Conservation (phyloP, 2,797 vertebrate species). For the Anolis apletophallus region DNA sequence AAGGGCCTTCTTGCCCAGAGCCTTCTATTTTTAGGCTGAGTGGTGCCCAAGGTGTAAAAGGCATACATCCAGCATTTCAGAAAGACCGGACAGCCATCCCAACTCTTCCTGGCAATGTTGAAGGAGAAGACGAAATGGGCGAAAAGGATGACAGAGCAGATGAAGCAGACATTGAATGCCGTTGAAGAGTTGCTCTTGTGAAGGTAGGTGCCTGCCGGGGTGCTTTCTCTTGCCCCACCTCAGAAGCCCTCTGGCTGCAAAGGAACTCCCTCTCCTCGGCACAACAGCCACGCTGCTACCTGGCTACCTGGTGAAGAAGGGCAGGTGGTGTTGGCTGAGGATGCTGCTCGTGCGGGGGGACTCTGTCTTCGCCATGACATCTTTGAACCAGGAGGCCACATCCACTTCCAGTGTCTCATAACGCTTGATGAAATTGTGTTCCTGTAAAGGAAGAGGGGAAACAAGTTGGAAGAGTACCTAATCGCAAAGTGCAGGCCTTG, state of each 20-base stretch:
- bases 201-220: slow-evolving; percentile 31
- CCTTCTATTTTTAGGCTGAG: background rate
- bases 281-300: slow-evolving; percentile 19
- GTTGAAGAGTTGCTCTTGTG: slow-evolving; percentile 40
- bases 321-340: slow-evolving; percentile 91
- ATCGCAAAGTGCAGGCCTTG: no score
- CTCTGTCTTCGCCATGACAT: slow-evolving; percentile 95
- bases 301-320: slow-evolving; percentile 95
- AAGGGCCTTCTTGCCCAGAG: background rate
- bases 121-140: slow-evolving; percentile 43
- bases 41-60: slow-evolving; percentile 3
- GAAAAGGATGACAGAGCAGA: slow-evolving; percentile 23
- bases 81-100: slow-evolving; percentile 50
- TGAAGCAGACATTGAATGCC: slow-evolving; percentile 21
- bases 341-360: slow-evolving; percentile 92
- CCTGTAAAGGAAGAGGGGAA: slow-evolving; percentile 73
- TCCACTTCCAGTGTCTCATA: slow-evolving; percentile 94
- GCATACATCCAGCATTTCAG: background rate
- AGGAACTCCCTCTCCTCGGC: slow-evolving; percentile 23
- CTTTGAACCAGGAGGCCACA: slow-evolving; percentile 95
- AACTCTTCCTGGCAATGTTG: slow-evolving; percentile 50
- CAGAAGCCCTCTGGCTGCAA: slow-evolving; percentile 65
- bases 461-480: background rate
- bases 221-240: slow-evolving; percentile 38
- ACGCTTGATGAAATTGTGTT: slow-evolving; percentile 91